phyloP scores from a whole-genome alignment of 2,888 invertebrate genomes.

The Xestia sexstrigata region DNA sequence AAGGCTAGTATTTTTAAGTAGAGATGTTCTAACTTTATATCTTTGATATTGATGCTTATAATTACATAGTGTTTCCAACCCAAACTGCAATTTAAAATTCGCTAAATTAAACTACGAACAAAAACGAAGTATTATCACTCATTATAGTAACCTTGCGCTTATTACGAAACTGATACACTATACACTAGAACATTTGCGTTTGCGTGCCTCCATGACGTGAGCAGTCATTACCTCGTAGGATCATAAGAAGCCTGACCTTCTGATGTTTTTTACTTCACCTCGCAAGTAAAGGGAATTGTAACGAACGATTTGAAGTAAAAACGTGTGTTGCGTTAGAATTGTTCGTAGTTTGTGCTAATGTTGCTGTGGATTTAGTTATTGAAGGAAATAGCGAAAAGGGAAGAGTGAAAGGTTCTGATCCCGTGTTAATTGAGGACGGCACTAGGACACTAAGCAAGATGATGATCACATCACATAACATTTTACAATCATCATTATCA shows the following conservation, averaged over 20 bases:
- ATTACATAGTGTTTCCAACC: not conserved
- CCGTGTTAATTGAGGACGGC: not conserved
- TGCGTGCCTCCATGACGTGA: conserved; percentile 71
- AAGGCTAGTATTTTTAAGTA: not conserved
- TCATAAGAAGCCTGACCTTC: conserved; percentile 76
- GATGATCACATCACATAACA: not conserved
- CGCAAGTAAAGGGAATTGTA: conserved; percentile 63
- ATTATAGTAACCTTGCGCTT: conserved; percentile 67
- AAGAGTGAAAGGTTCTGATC: not conserved
- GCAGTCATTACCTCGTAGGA: conserved; percentile 73
- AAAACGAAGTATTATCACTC: conserved; percentile 61
- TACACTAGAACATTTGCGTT: conserved; percentile 67
- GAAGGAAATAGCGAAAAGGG: not conserved
- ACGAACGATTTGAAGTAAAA: conserved; percentile 50
- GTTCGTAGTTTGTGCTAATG: not conserved
- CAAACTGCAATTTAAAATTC: not conserved
- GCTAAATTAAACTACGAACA: conserved; percentile 13
- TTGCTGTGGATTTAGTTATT: not conserved
- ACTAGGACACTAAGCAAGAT: not conserved
- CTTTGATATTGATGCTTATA: not conserved
- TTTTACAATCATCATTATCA: not conserved
- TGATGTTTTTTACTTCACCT: conserved; percentile 59
- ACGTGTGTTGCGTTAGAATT: conserved; percentile 44
- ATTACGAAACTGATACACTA: conserved; percentile 69
- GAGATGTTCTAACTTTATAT: too few relatives aligned